A percentile compares a stretch with the other conserved stretches of the same genome.
Evolutionary conservation across 2,113 vertebrate species (phyloP).

Genomic region (Solea senegalensis): DNA sequence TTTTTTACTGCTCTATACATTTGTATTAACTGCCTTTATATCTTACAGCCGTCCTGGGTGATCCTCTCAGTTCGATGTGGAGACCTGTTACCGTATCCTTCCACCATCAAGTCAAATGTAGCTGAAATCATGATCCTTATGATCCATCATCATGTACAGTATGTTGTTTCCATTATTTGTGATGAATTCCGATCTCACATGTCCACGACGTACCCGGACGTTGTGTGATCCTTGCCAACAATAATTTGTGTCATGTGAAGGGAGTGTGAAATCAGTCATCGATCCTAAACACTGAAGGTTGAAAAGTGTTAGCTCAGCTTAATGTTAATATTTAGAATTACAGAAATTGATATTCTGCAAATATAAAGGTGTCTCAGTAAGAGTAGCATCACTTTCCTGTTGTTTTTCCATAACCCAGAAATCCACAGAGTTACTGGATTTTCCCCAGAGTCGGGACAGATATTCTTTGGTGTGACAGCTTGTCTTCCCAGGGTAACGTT

Average conservation of each 20-base stretch:
- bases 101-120: not conserved
- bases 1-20: not conserved
- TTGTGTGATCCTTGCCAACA: too few relatives aligned
- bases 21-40: not conserved
- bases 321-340: not conserved
- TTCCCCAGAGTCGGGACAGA: conserved; percentile 94
- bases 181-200: too few relatives aligned
- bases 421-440: conserved; percentile 91
- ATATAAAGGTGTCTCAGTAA: not conserved
- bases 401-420: conserved; percentile 78
- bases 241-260: too few relatives aligned
- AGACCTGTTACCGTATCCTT: conserved; percentile 97
- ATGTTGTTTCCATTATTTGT: too few relatives aligned
- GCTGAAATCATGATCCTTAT: not conserved
- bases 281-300: too few relatives aligned
- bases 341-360: not conserved
- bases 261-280: too few relatives aligned
- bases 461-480: conserved; percentile 94
- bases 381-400: not conserved
- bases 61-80: conserved; percentile 94
- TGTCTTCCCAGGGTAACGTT: conserved; percentile 91
- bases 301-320: too few relatives aligned
- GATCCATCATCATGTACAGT: too few relatives aligned
- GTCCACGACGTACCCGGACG: too few relatives aligned
- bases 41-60: conserved; percentile 95